Conservation (phyloP, 2,888 invertebrate genomes). For the Tinea semifulvella region DNA sequence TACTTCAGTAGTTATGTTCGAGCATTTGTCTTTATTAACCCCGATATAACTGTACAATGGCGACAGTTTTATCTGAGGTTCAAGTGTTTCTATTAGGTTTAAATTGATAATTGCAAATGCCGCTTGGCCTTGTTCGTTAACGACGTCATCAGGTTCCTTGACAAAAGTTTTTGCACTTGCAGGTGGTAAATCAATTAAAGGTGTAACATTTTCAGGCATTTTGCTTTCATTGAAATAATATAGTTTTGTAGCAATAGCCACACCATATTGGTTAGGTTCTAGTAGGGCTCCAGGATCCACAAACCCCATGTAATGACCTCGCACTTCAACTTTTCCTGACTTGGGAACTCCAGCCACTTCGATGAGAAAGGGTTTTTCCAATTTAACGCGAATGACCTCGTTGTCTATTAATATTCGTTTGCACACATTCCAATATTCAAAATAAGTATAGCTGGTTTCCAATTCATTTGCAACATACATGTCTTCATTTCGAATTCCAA, state of each 20-base stretch:
- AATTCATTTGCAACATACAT: slow-evolving; percentile 34
- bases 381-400: slow-evolving; percentile 27
- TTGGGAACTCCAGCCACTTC: slow-evolving; percentile 53
- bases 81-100: slow-evolving; percentile 39
- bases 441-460: slow-evolving; percentile 28
- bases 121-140: slow-evolving; percentile 39
- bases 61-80: slow-evolving; percentile 35
- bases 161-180: slow-evolving; percentile 38
- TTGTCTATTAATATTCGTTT: slow-evolving; percentile 46
- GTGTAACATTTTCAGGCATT: slow-evolving; percentile 30
- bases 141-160: slow-evolving; percentile 30
- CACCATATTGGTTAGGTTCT: slow-evolving; percentile 38
- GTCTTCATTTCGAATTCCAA: slow-evolving; percentile 35
- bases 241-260: slow-evolving; percentile 37
- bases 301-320: slow-evolving; percentile 47
- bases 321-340: slow-evolving; percentile 41
- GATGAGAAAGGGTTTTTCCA: slow-evolving; percentile 34
- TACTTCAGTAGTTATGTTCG: slow-evolving; percentile 27
- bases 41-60: slow-evolving; percentile 30
- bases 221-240: slow-evolving; percentile 33
- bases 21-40: slow-evolving; percentile 27
- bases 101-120: slow-evolving; percentile 41
- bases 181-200: slow-evolving; percentile 43
- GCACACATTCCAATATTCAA: slow-evolving; percentile 49
- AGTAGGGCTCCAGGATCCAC: slow-evolving; percentile 41